Evolutionary conservation across 2,797 vertebrate species (phyloP), one percentile per base, ranked within the genome.

Genomic region (Cirrhinus molitorella): DNA sequence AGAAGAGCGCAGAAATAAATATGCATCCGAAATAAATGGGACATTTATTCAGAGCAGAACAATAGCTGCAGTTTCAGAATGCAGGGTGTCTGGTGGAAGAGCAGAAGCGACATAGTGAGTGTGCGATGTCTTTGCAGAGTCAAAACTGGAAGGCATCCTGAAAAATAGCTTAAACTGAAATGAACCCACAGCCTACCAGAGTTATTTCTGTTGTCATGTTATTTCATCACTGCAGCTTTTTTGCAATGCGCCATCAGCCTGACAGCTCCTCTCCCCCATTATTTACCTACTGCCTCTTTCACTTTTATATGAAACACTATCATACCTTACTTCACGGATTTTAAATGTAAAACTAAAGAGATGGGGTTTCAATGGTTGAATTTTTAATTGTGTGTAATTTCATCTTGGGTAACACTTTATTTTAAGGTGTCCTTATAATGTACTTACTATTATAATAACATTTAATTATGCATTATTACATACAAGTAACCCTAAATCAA

Each of bases 131-230:
- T 9, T 9, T 1, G 25, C 28, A 28, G 59, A 63, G 14, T 23
- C 13, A 25, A 12, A 57, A 57, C 66, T 23, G n/a, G 40, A 45
- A 70, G 14, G 40, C 67, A 45, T 70, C 21, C 67, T 70, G 34
- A 51, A 72, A 63, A 57, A 75, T 37, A 23, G 34, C 31, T 40
- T 40, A 45, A 77, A 77, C 57, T 63, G n/a, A 61, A 45, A 77
- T 19, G 19, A 77, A 77, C 37, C 23, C 40, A 45, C 23, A 4
- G 57, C 57, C 17, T 21, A 28, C 12, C 3, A 0, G 28, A 59
- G 73, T 21, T 75, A 75, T 59, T 76, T 23, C n/a, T 73, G 17
- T 67, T 67, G 65, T 67, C 34, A 43, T 40, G 37, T 73, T 59
- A 43, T 43, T 77, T 21, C n/a, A 63, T 63, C 23, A 31, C 57